Percentiles rank a stretch among this genome's conserved stretches.
Evolutionary conservation across 1,140 invertebrate species (phyloP).

Genomic region (Caenorhabditis brenneri): DNA sequence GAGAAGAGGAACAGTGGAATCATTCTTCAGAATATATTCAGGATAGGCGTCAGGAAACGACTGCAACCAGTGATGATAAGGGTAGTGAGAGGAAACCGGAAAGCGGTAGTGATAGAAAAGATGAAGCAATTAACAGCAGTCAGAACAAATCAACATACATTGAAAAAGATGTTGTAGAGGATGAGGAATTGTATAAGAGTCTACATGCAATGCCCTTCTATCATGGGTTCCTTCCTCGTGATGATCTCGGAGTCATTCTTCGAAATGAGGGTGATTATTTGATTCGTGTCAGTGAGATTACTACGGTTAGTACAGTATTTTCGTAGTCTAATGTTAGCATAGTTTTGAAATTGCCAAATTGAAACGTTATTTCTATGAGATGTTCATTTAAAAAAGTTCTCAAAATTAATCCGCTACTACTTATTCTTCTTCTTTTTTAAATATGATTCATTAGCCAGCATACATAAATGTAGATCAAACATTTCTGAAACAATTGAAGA

Average conservation of each 20-base stretch:
- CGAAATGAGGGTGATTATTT: slow-evolving; percentile 42
- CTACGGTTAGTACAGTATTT: not conserved
- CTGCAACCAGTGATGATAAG: not conserved
- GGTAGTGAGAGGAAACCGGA: not conserved
- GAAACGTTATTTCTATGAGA: no score
- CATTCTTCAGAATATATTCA: no score
- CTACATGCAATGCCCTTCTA: slow-evolving; percentile 4
- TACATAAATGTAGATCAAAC: no score
- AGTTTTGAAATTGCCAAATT: no score
- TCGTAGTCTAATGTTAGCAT: no score
- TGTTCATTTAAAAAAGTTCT: no score
- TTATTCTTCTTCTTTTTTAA: no score
- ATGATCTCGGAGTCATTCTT: slow-evolving; percentile 22
- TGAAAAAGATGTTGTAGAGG: not conserved
- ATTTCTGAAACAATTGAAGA: no score
- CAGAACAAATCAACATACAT: not conserved
- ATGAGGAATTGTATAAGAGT: not conserved
- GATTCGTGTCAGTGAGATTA: slow-evolving; percentile 28
- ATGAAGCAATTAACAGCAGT: no score
- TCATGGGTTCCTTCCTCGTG: slow-evolving; percentile 46
- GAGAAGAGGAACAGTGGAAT: no score
- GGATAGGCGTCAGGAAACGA: not conserved
- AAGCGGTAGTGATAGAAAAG: not conserved
- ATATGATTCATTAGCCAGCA: no score
- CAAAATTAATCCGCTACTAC: no score